A percentile compares a stretch with the other conserved stretches of the same genome.
Evolutionary conservation across 2,797 vertebrate species (phyloP).

Genomic region (Eidolon dupreanum): DNA sequence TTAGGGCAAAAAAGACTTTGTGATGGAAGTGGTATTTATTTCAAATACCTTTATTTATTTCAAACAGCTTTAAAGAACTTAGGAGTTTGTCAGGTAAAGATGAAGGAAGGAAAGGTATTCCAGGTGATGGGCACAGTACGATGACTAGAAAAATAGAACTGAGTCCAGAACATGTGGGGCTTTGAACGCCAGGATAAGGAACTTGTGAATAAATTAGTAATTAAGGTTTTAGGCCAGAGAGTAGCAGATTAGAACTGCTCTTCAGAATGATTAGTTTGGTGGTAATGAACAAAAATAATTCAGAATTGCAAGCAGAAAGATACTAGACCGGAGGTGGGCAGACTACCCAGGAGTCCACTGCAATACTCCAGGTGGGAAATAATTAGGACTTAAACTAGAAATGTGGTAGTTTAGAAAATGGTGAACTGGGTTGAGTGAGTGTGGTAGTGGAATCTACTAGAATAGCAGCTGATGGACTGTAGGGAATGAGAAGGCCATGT

Average conservation of each 20-base stretch:
- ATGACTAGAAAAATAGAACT: not conserved
- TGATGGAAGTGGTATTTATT: not conserved
- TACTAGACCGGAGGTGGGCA: not conserved
- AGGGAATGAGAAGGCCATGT: not conserved
- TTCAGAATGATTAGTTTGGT: constrained; percentile 8
- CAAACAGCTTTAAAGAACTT: not conserved
- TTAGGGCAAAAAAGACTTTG: not conserved
- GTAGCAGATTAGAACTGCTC: not conserved
- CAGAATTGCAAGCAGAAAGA: constrained; percentile 23
- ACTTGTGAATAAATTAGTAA: not conserved
- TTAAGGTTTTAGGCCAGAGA: not conserved
- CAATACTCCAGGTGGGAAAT: not conserved
- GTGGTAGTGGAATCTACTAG: not conserved
- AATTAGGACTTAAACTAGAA: constrained; percentile 42
- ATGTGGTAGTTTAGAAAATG: not conserved
- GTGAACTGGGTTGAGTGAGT: not conserved
- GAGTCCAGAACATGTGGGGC: not conserved
- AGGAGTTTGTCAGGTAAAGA: not conserved
- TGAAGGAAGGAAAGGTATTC: not conserved
- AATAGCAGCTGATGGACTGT: not conserved
- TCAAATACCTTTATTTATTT: not conserved
- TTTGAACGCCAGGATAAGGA: not conserved
- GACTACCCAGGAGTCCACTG: not conserved
- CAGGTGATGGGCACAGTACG: not conserved
- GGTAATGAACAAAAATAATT: not conserved